phyloP scores from a whole-genome alignment of 30 jellyfish, hydroid and myxozoan genomes.

The Catostylus mosaicus region DNA sequence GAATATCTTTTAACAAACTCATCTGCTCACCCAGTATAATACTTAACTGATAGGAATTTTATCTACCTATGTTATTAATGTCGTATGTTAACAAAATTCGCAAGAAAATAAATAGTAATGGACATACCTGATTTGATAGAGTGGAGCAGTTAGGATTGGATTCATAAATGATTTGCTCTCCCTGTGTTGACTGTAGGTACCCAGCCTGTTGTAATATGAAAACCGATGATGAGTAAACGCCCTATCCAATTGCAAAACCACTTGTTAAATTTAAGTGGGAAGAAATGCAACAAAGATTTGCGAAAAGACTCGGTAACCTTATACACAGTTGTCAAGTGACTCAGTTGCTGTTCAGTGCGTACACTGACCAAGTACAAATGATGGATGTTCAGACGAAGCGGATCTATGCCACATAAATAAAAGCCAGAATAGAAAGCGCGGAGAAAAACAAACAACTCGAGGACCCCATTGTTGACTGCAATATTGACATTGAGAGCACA shows the following conservation, averaged over 20 bases:
- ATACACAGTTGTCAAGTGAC: neutral
- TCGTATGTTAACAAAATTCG: too few relatives aligned
- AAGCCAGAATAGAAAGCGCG: neutral
- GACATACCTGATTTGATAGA: too few relatives aligned
- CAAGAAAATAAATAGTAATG: too few relatives aligned
- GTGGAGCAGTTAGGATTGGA: too few relatives aligned
- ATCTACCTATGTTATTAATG: too few relatives aligned
- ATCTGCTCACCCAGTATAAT: too few relatives aligned
- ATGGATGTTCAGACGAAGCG: neutral
- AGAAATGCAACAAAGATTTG: neutral
- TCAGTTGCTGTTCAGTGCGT: neutral
- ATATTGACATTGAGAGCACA: neutral
- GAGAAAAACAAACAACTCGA: neutral
- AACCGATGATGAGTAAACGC: neutral
- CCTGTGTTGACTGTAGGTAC: too few relatives aligned
- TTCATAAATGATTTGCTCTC: too few relatives aligned
- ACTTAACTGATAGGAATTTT: too few relatives aligned
- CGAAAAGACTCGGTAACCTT: neutral
- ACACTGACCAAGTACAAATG: neutral
- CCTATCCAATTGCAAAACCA: neutral
- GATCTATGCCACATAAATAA: neutral
- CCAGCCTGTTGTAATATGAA: too few relatives aligned
- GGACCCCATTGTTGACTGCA: neutral
- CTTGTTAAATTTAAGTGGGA: neutral
- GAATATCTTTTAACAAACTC: too few relatives aligned